A percentile compares a stretch with the other conserved stretches of the same genome.
Conservation (phyloP, 2,797 vertebrate genomes). For the Urophycis tenuis region DNA sequence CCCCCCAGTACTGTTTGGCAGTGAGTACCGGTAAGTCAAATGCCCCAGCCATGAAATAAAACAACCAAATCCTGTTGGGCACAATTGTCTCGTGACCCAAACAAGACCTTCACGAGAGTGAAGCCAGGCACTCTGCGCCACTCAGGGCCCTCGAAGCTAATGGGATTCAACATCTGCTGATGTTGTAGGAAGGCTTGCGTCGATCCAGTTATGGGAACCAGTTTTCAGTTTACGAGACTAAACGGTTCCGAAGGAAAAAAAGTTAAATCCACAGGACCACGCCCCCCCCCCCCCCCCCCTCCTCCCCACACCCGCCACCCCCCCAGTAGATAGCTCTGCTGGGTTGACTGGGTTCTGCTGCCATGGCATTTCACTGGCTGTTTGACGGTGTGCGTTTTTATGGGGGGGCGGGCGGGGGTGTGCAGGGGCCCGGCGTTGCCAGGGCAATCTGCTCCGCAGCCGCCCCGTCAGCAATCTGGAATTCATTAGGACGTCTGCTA, state of each 20-base stretch:
- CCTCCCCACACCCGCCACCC: too few relatives aligned
- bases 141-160: conserved; percentile 28
- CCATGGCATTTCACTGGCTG: conserved; percentile 44
- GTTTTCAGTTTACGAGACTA: conserved; percentile 56
- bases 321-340: conserved; percentile 47
- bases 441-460: conserved; percentile 62
- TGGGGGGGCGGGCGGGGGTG: conserved; percentile 33
- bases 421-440: conserved; percentile 56
- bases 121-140: conserved; percentile 9
- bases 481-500: conserved; percentile 82
- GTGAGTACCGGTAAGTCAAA: too few relatives aligned
- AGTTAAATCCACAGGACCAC: conserved; percentile 17
- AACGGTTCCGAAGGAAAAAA: conserved; percentile 20
- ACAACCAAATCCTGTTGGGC: conserved; percentile 18
- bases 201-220: conserved; percentile 51
- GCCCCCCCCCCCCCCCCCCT: conserved; percentile 42
- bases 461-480: conserved; percentile 80
- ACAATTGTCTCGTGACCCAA: conserved; percentile 37
- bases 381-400: conserved; percentile 65
- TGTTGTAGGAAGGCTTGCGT: conserved; percentile 28
- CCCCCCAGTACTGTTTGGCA: background rate
- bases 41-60: conserved; percentile 8
- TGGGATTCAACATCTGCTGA: conserved; percentile 43
- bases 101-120: conserved; percentile 21
- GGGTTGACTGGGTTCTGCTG: conserved; percentile 62